Evolutionary conservation across 2,113 vertebrate species (phyloP).

Genomic region (Eleginops maclovinus): DNA sequence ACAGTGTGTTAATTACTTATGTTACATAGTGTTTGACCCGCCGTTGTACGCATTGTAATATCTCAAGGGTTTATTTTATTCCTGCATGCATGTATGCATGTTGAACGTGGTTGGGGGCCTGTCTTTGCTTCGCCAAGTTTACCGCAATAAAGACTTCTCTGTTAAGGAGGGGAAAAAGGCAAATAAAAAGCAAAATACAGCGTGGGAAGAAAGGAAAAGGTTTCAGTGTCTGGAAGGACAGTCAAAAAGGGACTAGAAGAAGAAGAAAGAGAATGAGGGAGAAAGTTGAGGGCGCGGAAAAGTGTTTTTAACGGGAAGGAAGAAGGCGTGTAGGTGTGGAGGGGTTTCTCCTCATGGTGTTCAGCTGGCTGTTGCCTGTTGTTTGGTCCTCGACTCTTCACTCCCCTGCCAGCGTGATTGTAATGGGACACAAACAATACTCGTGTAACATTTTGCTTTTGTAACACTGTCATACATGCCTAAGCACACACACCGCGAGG

Average conservation of each 20-base stretch:
- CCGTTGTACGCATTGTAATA: conserved; percentile 30
- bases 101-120: conserved; percentile 5
- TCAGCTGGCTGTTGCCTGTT: conserved; percentile 67
- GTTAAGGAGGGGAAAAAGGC: neutral
- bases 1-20: conserved; percentile 69
- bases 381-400: conserved; percentile 52
- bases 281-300: neutral
- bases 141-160: conserved; percentile 6
- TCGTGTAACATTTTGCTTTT: conserved; percentile 61
- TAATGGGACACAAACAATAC: conserved; percentile 52
- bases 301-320: conserved; percentile 21
- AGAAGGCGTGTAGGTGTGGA: conserved; percentile 46
- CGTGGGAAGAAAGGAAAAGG: neutral
- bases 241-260: conserved; percentile 3
- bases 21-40: conserved; percentile 57
- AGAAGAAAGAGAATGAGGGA: neutral
- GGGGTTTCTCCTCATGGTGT: conserved; percentile 52
- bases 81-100: neutral
- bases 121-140: conserved; percentile 21
- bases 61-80: conserved; percentile 12
- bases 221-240: conserved; percentile 17
- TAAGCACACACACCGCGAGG: conserved; percentile 61
- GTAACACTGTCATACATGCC: conserved; percentile 57
- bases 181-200: neutral
- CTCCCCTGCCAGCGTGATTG: conserved; percentile 59